phyloP scores from a whole-genome alignment of 2,888 invertebrate species.

The Doris montereyensis region DNA sequence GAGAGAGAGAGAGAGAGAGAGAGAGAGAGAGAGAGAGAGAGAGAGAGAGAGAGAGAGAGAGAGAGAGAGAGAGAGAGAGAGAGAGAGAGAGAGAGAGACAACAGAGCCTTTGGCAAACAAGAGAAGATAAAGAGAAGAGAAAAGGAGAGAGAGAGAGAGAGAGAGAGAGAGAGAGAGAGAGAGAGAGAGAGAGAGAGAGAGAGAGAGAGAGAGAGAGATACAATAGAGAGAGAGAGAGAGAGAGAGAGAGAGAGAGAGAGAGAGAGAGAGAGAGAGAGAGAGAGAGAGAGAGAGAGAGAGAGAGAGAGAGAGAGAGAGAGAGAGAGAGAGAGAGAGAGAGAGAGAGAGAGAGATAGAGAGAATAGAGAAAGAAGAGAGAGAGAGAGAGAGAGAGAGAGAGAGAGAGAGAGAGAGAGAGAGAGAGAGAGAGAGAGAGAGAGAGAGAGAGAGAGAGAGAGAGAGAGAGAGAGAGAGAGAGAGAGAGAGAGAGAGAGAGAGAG shows the following conservation, averaged over 20 bases:
- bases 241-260: slow-evolving; percentile 3
- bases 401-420: no score
- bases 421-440: no score
- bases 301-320: background rate
- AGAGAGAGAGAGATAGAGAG: background rate
- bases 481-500: no score
- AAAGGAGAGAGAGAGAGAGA: background rate
- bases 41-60: no score
- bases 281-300: background rate
- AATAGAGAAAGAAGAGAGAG: background rate
- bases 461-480: no score
- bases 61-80: background rate
- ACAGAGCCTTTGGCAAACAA: background rate
- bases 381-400: no score
- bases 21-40: no score
- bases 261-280: background rate
- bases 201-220: slow-evolving; percentile 6
- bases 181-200: background rate
- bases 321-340: background rate
- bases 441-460: no score
- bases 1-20: no score
- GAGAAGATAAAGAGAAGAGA: background rate
- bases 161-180: background rate
- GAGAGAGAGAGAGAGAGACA: background rate
- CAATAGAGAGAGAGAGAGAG: slow-evolving; percentile 2